phyloP scores from a whole-genome alignment of 2,888 invertebrate genomes.

The Graphium colonna region DNA sequence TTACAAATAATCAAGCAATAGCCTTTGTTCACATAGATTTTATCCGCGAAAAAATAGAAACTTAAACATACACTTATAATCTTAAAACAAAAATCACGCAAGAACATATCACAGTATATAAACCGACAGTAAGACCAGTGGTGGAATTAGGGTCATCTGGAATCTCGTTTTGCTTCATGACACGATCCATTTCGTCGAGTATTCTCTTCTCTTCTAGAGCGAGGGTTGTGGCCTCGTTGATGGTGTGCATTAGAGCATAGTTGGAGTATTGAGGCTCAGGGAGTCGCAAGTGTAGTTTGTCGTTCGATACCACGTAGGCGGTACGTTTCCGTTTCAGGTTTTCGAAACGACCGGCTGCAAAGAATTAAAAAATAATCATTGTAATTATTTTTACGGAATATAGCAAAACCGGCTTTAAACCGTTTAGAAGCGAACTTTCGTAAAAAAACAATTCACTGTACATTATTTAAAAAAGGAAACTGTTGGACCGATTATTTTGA shows the following conservation, averaged over 20 bases:
- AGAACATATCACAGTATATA: slow-evolving; percentile 12
- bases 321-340: slow-evolving; percentile 45
- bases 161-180: slow-evolving; percentile 63
- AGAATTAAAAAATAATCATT: slow-evolving; percentile 8
- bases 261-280: slow-evolving; percentile 63
- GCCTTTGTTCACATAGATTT: too few relatives aligned
- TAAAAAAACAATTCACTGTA: too few relatives aligned
- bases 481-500: too few relatives aligned
- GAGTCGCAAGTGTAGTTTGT: slow-evolving; percentile 50
- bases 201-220: slow-evolving; percentile 78
- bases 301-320: slow-evolving; percentile 52
- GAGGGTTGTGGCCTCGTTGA: slow-evolving; percentile 83
- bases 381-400: too few relatives aligned
- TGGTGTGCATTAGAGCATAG: slow-evolving; percentile 86
- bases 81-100: slow-evolving; percentile 3
- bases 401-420: too few relatives aligned
- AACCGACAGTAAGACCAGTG: slow-evolving; percentile 1
- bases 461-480: too few relatives aligned
- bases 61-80: too few relatives aligned
- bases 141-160: slow-evolving; percentile 51
- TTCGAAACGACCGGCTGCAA: slow-evolving; percentile 44
- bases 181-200: slow-evolving; percentile 62
- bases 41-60: too few relatives aligned
- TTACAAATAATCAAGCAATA: too few relatives aligned
- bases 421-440: too few relatives aligned